These are phyloP conservation scores for Caretta caretta DNA, from an alignment of 2,113 vertebrate genomes.

Conservation along the genomic window DNA sequence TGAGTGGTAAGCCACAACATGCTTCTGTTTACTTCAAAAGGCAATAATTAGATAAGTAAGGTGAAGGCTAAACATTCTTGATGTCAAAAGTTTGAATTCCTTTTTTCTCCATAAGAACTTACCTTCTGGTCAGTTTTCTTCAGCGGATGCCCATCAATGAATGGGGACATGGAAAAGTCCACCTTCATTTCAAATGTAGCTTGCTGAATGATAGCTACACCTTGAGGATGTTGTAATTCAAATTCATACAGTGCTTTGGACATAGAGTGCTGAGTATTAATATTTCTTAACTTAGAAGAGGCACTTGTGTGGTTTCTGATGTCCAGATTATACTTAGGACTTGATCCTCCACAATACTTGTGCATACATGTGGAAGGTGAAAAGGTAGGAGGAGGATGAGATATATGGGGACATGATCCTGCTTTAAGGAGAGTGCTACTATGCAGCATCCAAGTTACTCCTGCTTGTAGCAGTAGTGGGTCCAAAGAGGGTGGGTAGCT, in stretches of 20 bases:
- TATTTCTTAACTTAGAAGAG: neutral
- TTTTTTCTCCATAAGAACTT: neutral
- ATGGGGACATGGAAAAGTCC: neutral
- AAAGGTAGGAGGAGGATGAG: too few species aligned
- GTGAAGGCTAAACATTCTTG: neutral
- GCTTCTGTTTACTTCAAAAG: neutral
- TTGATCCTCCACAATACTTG: neutral
- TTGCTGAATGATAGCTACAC: neutral
- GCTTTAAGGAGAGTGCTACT: too few species aligned
- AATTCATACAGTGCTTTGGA: neutral
- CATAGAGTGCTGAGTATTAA: neutral
- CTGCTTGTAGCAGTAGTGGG: too few species aligned
- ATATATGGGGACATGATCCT: too few species aligned
- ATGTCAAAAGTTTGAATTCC: neutral
- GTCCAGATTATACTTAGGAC: neutral
- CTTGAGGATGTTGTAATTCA: neutral
- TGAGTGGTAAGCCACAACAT: neutral
- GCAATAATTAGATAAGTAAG: neutral
- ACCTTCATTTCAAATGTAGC: neutral
- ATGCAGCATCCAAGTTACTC: too few species aligned
- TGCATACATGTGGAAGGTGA: neutral
- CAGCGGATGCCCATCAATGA: neutral
- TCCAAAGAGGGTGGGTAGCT: too few species aligned
- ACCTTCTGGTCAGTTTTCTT: neutral
- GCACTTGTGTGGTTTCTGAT: neutral